These are phyloP conservation scores for Pyrocephalus nanus DNA, from an alignment of 2,797 vertebrate species.

Conservation along the genomic window DNA sequence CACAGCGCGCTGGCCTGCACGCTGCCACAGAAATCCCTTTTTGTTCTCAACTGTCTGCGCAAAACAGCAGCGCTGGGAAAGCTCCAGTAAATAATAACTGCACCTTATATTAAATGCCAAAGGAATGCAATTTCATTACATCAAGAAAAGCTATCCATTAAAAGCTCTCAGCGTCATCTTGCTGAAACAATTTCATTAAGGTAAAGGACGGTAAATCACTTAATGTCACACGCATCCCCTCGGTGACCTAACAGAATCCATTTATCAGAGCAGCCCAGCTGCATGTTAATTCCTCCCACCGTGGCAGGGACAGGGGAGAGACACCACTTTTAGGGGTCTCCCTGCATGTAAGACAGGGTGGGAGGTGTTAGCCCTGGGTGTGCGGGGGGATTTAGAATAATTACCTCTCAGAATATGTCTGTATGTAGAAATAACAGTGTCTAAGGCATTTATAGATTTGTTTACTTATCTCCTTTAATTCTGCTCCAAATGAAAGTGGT, in stretches of 20 bases:
- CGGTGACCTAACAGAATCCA: slow-evolving; percentile 87
- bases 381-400: neutral
- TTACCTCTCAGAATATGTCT: slow-evolving; percentile 44
- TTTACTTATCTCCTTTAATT: neutral
- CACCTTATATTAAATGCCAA: slow-evolving; percentile 89
- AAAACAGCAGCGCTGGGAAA: slow-evolving; percentile 73
- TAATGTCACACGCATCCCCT: slow-evolving; percentile 88
- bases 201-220: slow-evolving; percentile 95
- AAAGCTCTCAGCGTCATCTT: slow-evolving; percentile 87
- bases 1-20: slow-evolving; percentile 58
- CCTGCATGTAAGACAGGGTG: rapidly evolving
- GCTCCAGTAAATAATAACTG: slow-evolving; percentile 87
- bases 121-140: slow-evolving; percentile 91
- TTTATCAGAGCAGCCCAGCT: slow-evolving; percentile 86
- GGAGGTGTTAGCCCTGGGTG: neutral
- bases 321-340: slow-evolving; percentile 58
- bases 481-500: neutral
- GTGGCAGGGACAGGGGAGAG: slow-evolving; percentile 54
- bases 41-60: slow-evolving; percentile 79
- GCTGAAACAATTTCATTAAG: slow-evolving; percentile 99
- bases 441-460: neutral
- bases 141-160: slow-evolving; percentile 90
- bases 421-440: neutral
- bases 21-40: slow-evolving; percentile 77
- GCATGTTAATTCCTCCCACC: slow-evolving; percentile 84